Evolutionary conservation across 2,113 vertebrate genomes (phyloP).

Genomic region (Scartelaos histophorus): DNA sequence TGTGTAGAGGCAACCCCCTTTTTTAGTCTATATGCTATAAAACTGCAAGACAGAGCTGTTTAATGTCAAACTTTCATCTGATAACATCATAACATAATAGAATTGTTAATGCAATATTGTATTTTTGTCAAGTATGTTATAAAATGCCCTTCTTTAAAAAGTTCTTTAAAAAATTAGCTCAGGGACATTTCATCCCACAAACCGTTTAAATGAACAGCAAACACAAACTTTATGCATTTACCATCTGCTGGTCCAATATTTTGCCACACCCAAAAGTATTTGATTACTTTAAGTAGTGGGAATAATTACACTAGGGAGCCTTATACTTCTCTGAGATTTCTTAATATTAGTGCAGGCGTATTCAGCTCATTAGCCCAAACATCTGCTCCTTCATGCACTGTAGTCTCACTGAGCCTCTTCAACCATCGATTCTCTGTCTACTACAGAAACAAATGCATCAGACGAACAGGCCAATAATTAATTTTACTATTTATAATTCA

Average conservation of each 20-base stretch:
- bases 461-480: neutral
- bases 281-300: slow-evolving; percentile 42
- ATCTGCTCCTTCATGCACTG: slow-evolving; percentile 46
- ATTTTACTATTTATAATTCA: neutral
- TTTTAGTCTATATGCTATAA: too few relatives aligned
- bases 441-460: slow-evolving; percentile 15
- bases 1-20: too few relatives aligned
- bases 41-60: too few relatives aligned
- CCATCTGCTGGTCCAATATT: slow-evolving; percentile 48
- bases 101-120: too few relatives aligned
- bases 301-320: slow-evolving; percentile 54
- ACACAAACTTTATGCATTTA: slow-evolving; percentile 22
- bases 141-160: too few relatives aligned
- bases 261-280: slow-evolving; percentile 34
- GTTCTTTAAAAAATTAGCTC: too few relatives aligned
- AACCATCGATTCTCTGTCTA: slow-evolving; percentile 21
- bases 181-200: too few relatives aligned
- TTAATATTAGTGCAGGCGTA: slow-evolving; percentile 41
- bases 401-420: slow-evolving; percentile 22
- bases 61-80: too few relatives aligned
- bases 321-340: slow-evolving; percentile 38
- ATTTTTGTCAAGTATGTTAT: too few relatives aligned
- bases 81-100: too few relatives aligned
- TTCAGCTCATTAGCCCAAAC: slow-evolving; percentile 61
- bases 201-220: neutral